These are phyloP conservation scores for Papilio xuthus DNA, from an alignment of 1,140 invertebrate species.

Conservation along the genomic window DNA sequence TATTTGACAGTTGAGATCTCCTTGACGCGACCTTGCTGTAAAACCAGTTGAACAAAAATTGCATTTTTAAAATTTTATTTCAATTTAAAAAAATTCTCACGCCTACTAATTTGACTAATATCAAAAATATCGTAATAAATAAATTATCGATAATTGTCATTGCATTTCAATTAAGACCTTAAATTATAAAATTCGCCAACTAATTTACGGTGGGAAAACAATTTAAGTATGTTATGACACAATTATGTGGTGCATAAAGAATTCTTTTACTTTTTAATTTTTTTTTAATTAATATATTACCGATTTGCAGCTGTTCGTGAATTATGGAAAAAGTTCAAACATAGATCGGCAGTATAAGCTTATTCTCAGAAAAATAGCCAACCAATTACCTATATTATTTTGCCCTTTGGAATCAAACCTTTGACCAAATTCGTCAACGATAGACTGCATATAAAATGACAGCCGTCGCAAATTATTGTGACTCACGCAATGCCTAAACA, in stretches of 20 bases:
- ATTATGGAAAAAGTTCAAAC: no score
- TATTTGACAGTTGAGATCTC: background rate
- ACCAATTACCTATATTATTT: background rate
- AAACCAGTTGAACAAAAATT: background rate
- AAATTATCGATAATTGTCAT: background rate
- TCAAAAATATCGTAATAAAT: background rate
- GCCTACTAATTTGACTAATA: background rate
- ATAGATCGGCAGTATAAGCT: no score
- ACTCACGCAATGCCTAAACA: conserved; percentile 48
- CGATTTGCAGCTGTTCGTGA: no score
- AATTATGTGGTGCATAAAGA: no score
- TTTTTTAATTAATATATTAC: no score
- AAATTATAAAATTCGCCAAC: background rate
- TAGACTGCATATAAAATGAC: conserved; percentile 6
- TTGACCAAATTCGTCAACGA: background rate
- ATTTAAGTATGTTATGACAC: no score
- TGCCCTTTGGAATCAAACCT: conserved; percentile 25
- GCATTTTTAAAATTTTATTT: background rate
- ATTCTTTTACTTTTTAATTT: no score
- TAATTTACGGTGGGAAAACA: no score
- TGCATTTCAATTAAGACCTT: background rate
- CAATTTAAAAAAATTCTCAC: background rate
- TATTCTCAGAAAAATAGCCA: no score
- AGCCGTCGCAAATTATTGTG: conserved; percentile 44
- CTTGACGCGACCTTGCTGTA: background rate